These are phyloP conservation scores for Chloromyia formosa DNA, from an alignment of 2,888 invertebrate genomes.

Conservation along the genomic window DNA sequence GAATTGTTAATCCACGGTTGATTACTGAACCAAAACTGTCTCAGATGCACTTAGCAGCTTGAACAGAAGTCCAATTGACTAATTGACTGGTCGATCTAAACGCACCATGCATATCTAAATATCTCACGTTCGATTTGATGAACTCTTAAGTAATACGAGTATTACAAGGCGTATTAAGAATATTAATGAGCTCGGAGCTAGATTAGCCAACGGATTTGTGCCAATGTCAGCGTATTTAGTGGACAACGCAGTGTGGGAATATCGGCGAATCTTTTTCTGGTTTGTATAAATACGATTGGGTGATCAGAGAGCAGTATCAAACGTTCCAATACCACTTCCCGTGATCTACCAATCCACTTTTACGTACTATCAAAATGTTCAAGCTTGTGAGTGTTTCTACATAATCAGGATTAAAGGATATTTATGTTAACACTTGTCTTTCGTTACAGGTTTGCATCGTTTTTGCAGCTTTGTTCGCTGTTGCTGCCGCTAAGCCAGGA, in stretches of 20 bases:
- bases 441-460: slow-evolving; percentile 64
- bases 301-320: neutral
- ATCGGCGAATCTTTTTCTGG: neutral
- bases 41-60: neutral
- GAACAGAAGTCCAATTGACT: slow-evolving; percentile 27
- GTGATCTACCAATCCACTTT: neutral
- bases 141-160: slow-evolving; percentile 35
- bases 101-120: slow-evolving; percentile 18
- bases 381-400: slow-evolving; percentile 37
- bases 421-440: neutral
- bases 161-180: neutral
- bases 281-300: slow-evolving; percentile 20
- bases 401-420: neutral
- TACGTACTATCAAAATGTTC: slow-evolving; percentile 32
- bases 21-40: neutral
- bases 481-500: slow-evolving; percentile 55
- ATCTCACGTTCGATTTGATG: slow-evolving; percentile 22
- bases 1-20: too few relatives aligned
- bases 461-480: slow-evolving; percentile 63
- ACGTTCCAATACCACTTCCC: neutral
- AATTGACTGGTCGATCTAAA: neutral
- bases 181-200: slow-evolving; percentile 9
- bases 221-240: slow-evolving; percentile 31
- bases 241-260: slow-evolving; percentile 25
- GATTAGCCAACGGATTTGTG: neutral